phyloP scores from a whole-genome alignment of 2,888 invertebrate genomes.

The Chymomyza fuscimana region DNA sequence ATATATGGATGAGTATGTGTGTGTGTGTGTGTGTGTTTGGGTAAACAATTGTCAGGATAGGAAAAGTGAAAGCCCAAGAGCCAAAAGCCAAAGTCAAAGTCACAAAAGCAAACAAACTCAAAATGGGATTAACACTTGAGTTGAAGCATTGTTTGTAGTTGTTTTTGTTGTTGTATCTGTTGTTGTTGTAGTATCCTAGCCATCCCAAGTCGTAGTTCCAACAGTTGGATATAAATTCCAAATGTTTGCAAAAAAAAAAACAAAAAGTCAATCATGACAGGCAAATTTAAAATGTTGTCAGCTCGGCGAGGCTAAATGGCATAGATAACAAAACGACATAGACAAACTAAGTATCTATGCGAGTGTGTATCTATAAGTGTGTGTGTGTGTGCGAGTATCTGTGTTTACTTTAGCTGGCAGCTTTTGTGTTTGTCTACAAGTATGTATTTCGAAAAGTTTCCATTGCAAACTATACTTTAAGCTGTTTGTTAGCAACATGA shows the following conservation, averaged over 20 bases:
- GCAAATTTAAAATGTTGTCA: conserved; percentile 43
- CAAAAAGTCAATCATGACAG: conserved; percentile 46
- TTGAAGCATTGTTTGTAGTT: background rate
- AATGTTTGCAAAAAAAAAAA: background rate
- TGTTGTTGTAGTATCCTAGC: background rate
- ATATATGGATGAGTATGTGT: background rate
- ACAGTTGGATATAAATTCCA: background rate
- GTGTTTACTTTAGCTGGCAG: background rate
- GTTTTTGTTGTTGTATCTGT: background rate
- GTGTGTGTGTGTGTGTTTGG: background rate
- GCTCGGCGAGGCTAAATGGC: background rate
- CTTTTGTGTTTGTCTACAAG: background rate
- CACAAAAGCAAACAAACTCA: conserved; percentile 33
- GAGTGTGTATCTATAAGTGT: too few species aligned
- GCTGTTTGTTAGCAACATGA: background rate
- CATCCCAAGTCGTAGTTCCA: background rate
- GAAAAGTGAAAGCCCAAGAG: conserved; percentile 23
- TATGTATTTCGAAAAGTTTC: background rate
- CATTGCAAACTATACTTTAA: background rate
- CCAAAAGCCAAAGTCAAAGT: conserved; percentile 30
- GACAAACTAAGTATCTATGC: background rate
- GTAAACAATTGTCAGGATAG: conserved; percentile 3
- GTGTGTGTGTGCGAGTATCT: background rate
- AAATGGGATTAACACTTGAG: conserved; percentile 51
- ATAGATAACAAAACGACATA: background rate